Base-by-base conservation (phyloP, 2,888 invertebrate species). In the Diaprepes abbreviatus region DNA sequence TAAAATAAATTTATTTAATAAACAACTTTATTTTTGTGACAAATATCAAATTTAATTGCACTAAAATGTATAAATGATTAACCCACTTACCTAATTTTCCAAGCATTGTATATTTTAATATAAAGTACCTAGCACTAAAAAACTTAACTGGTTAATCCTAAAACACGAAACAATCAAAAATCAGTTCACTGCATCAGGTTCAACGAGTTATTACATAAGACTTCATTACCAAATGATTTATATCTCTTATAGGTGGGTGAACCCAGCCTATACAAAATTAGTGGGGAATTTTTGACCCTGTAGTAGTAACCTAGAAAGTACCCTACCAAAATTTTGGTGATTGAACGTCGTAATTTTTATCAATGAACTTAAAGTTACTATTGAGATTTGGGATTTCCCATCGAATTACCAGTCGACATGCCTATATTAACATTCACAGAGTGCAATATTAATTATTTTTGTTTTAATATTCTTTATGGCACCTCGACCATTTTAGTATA, bases 181-280 rank as follows among this genome's bases (percentile, higher is more conserved):
- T 24, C 6, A 31, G 28, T 28, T 28, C 16, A 50, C 48, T 50
- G 48, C 28, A 12, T 50, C 16, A 28, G 28, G 24, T 33, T 36
- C 16, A 36, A 55, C 36, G n/a, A 5, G 19, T 55, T 55, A 9
- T 38, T 55, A 28, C 48, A 28, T 50, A 50, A 50, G 48, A 28
- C 0, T 35, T 36, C n/a, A 36, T 9, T 36, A 36, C 19, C 35
- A 36, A 55, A 55, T 55, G 35, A 36, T 36, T 55, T 35, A 55
- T 36, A 55, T 24, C 55, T 55, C 55, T 55, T 55, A 55, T 55
- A 55, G 55, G 55, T 55, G 55, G 21, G 38, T 55, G 48, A 50
- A 36, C 35, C 12, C 19, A 19, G 36, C 12, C 14, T 10, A 19
- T 19, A 35, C 16, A 19, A 36, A 21, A 7, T 55, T 55, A 55